A percentile compares a stretch with the other conserved stretches of the same genome.
Evolutionary conservation across 2,797 vertebrate species (phyloP).

Genomic region (Anabas testudineus): DNA sequence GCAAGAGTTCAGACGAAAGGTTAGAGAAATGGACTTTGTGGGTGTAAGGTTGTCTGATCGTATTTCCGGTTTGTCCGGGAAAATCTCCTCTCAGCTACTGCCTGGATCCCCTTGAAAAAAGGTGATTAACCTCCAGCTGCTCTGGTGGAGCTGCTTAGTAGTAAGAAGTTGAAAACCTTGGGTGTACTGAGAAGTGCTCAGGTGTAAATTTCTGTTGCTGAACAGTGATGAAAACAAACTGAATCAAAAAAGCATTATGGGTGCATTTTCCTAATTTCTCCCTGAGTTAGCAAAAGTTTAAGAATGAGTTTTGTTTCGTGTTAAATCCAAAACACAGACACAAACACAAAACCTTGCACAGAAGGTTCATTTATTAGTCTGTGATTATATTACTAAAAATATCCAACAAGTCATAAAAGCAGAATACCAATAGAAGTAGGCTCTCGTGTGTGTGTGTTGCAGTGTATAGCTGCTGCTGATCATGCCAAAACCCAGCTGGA

Average conservation of each 20-base stretch:
- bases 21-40: constrained; percentile 12
- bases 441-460: background rate
- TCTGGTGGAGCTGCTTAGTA: constrained; percentile 3
- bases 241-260: background rate
- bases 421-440: constrained; percentile 1
- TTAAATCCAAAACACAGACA: background rate
- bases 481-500: constrained; percentile 24
- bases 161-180: constrained; percentile 5
- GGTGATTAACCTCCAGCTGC: constrained; percentile 39
- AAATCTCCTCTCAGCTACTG: constrained; percentile 20
- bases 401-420: background rate
- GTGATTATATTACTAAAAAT: background rate
- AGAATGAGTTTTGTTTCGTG: background rate
- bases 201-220: background rate
- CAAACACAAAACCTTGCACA: background rate
- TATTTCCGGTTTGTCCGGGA: constrained; percentile 30
- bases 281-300: background rate
- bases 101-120: constrained; percentile 34
- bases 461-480: constrained; percentile 28
- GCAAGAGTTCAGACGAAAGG: constrained; percentile 7
- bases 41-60: constrained; percentile 36
- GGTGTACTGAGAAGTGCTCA: background rate
- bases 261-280: background rate
- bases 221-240: background rate
- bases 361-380: background rate